Evolutionary conservation across 2,888 invertebrate genomes (phyloP).

Genomic region (Parthenolecanium corni): DNA sequence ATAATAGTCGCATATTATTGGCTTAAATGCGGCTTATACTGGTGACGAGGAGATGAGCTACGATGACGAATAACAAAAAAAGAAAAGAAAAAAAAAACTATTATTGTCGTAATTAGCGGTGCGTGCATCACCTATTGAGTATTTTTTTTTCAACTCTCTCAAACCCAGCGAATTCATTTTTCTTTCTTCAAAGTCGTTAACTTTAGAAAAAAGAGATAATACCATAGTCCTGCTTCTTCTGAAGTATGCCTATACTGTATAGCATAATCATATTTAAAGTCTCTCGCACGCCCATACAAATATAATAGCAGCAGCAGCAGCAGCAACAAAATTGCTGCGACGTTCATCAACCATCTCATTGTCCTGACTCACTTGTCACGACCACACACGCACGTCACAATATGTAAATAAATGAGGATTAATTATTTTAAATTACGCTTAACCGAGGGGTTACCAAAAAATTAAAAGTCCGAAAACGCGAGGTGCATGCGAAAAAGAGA

Average conservation of each 20-base stretch:
- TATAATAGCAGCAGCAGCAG: too few relatives aligned
- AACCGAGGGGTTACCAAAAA: constrained; percentile 14
- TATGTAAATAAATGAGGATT: constrained; percentile 28
- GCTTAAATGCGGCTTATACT: not conserved
- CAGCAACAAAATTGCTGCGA: not conserved
- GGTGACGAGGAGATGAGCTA: constrained; percentile 19
- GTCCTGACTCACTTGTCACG: constrained; percentile 10
- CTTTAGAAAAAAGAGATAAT: too few relatives aligned
- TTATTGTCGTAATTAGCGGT: constrained; percentile 16
- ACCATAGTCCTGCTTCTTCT: too few relatives aligned
- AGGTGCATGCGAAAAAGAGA: not conserved
- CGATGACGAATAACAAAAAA: constrained; percentile 22
- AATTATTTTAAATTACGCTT: constrained; percentile 20
- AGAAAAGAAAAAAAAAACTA: too few relatives aligned
- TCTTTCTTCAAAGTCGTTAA: too few relatives aligned
- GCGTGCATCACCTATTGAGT: constrained; percentile 6
- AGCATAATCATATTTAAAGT: too few relatives aligned
- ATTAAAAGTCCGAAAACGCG: not conserved
- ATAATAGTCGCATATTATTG: not conserved
- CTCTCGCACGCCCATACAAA: too few relatives aligned
- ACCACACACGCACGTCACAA: constrained; percentile 21
- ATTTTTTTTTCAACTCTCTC: not conserved
- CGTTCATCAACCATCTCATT: constrained; percentile 25
- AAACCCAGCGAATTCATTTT: too few relatives aligned
- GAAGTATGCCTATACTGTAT: too few relatives aligned